A percentile compares a stretch with the other conserved stretches of the same genome.
These are phyloP conservation scores for Naso thynnoides DNA, from an alignment of 2,797 vertebrate species.

Conservation along the genomic window DNA sequence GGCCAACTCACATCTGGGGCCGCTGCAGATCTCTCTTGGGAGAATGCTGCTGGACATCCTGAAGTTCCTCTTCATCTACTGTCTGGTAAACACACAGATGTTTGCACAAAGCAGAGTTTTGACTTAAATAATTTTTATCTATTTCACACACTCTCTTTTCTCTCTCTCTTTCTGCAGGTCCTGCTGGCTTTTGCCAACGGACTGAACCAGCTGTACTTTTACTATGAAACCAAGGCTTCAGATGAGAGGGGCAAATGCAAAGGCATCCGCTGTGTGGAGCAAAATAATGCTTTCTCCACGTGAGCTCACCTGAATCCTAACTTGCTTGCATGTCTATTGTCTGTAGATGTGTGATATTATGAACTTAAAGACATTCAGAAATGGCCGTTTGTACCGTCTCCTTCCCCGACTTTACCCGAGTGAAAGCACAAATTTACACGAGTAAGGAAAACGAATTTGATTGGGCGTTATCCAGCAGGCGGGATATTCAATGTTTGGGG, in stretches of 20 bases:
- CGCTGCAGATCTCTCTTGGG: constrained; percentile 97
- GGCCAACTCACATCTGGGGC: constrained; percentile 98
- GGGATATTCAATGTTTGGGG: too few relatives aligned
- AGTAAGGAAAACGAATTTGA: too few relatives aligned
- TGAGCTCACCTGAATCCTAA: constrained; percentile 81
- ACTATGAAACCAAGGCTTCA: constrained; percentile 91
- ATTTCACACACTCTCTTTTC: background rate
- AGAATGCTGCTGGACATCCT: constrained; percentile 98
- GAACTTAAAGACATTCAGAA: too few relatives aligned
- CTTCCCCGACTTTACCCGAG: too few relatives aligned
- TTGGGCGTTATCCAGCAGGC: too few relatives aligned
- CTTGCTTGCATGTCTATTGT: background rate
- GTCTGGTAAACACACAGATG: constrained; percentile 83
- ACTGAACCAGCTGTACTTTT: constrained; percentile 98
- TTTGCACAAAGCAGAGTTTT: background rate
- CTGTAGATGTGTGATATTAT: constrained; percentile 31
- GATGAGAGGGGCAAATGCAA: constrained; percentile 87
- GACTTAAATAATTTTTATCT: background rate
- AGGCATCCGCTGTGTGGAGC: constrained; percentile 95
- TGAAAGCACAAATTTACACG: too few relatives aligned
- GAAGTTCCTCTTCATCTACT: constrained; percentile 99
- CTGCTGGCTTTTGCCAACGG: constrained; percentile 97
- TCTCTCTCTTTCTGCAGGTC: constrained; percentile 71
- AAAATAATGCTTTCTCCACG: constrained; percentile 99
- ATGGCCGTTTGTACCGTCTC: too few relatives aligned